These are phyloP conservation scores for Sclerurus mexicanus DNA, from an alignment of 2,113 vertebrate genomes.

Conservation along the genomic window DNA sequence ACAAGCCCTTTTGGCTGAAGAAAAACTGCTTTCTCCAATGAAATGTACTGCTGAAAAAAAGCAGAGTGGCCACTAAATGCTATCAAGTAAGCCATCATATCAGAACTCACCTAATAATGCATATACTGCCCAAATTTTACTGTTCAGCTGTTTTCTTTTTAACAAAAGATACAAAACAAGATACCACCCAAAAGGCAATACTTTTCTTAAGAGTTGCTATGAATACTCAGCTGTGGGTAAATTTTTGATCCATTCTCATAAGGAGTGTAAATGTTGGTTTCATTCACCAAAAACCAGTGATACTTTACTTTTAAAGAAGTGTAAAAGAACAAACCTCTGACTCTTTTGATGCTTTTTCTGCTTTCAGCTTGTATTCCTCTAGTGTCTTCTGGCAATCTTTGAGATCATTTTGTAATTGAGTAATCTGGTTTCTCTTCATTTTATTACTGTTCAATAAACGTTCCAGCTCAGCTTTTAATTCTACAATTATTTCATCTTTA, in stretches of 20 bases:
- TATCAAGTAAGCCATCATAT: not conserved
- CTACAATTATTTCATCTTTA: constrained; percentile 79
- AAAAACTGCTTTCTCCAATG: not conserved
- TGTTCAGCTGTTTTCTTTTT: not conserved
- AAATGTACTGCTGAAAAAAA: not conserved
- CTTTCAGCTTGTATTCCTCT: constrained; percentile 75
- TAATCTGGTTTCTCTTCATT: constrained; percentile 83
- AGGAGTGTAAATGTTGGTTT: not conserved
- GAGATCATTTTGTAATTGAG: constrained; percentile 83
- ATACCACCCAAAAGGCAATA: not conserved
- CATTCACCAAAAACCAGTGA: not conserved
- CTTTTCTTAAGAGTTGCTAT: not conserved
- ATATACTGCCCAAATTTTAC: not conserved
- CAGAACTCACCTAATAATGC: not conserved
- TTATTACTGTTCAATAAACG: constrained; percentile 85
- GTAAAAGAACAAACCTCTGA: constrained; percentile 69
- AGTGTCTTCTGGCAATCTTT: constrained; percentile 67
- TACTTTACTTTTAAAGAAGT: not conserved
- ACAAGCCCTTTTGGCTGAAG: not conserved
- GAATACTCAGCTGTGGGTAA: not conserved
- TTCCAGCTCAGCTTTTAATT: constrained; percentile 85
- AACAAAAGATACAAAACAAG: not conserved
- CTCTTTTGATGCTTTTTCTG: constrained; percentile 54
- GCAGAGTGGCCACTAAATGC: not conserved
- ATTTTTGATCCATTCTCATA: not conserved